Evolutionary conservation across 2,113 vertebrate species (phyloP), one percentile per base, ranked within the genome.

Genomic region (Chiloscyllium plagiosum): DNA sequence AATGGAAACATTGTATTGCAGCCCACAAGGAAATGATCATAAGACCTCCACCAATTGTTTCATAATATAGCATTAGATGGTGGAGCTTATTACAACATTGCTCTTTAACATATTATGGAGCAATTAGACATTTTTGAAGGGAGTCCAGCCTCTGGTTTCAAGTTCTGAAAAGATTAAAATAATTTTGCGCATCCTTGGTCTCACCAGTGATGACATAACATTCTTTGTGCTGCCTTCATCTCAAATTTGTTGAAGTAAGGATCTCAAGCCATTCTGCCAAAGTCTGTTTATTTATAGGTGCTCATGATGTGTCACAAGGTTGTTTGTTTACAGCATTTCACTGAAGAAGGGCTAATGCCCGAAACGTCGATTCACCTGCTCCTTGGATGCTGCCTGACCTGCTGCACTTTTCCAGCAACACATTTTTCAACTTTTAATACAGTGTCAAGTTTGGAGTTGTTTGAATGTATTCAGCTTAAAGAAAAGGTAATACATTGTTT

Each of bases 301-400:
- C 61, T n/a, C 87, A 92, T 56, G 12, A n/a, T 56, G 86, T 50
- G 52, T 89, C 56, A 61, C 20, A n/a, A 22, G 33, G 19, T 17
- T n/a, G 56, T 93, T 66, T 93, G 89, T 93, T 93, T 93, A 22
- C 56, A 93, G 89, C 89, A 93, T 19, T 68, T 5, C n/a, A 37
- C 33, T 47, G 42, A 47, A 47, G 42, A 47, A 47, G 42, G 42
- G 42, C 42, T 47, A 1, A 47, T 47, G 42, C 42, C 42, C 42
- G 42, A 47, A 47, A 47, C 42, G 42, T 47, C 42, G 42, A 47
- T 1, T 47, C 42, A 1, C 42, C 42, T 47, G 42, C 42, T 47
- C 42, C 42, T 47, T 47, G 42, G 42, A 47, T 47, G 42, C 42
- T 47, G 42, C 42, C 42, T 47, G 42, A 47, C 42, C 42, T 47